Conservation (phyloP, 2,797 vertebrate genomes). For the Lithobates pipiens region DNA sequence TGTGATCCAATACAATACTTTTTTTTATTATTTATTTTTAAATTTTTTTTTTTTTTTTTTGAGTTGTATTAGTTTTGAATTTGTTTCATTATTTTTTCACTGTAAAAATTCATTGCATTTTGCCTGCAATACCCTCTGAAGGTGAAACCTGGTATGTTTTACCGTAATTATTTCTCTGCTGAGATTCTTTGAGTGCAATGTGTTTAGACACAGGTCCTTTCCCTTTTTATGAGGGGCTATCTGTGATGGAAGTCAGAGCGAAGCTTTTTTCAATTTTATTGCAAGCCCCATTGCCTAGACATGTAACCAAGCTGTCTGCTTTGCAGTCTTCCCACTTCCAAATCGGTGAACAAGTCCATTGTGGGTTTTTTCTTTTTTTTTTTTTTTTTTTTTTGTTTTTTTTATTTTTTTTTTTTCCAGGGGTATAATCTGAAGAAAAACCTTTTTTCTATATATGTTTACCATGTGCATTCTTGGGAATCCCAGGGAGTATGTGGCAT, state of each 20-base stretch:
- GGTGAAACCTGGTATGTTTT: neutral
- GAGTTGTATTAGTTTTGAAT: too few species aligned
- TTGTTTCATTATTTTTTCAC: too few species aligned
- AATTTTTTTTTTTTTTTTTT: too few species aligned
- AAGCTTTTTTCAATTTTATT: too few species aligned
- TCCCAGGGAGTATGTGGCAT: constrained; percentile 68
- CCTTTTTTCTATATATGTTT: constrained; percentile 21
- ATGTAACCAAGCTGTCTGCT: neutral
- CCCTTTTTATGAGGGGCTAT: neutral
- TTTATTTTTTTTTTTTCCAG: too few species aligned
- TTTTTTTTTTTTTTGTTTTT: too few species aligned
- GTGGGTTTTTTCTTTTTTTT: too few species aligned
- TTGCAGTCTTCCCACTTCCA: neutral
- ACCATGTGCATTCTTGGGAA: constrained; percentile 67
- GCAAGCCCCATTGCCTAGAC: too few species aligned
- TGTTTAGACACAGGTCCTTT: neutral
- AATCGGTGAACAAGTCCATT: neutral
- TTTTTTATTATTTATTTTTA: too few species aligned
- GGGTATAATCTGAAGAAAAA: too few species aligned
- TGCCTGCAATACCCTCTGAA: neutral
- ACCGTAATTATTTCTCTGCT: neutral
- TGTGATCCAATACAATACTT: too few species aligned
- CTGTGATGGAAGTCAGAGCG: too few species aligned
- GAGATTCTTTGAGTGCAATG: neutral
- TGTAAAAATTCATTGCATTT: neutral